Percentiles rank a stretch among this genome's conserved stretches.
Conservation (phyloP, 2,888 invertebrate species). For the Actias luna region DNA sequence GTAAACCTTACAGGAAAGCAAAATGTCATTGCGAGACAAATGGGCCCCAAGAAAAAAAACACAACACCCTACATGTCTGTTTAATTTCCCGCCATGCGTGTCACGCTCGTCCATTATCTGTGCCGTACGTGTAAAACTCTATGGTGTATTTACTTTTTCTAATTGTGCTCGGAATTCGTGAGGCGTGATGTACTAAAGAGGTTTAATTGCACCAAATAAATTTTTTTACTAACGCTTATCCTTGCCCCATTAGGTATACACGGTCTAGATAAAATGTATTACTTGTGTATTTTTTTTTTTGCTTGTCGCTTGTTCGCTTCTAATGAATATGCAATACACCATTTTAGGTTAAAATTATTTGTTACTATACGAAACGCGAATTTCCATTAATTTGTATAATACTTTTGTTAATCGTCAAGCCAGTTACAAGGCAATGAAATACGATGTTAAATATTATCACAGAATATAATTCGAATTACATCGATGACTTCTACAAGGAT, state of each 20-base stretch:
- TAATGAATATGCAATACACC: background rate
- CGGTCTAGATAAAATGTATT: background rate
- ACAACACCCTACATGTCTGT: constrained; percentile 18
- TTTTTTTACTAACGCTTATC: constrained; percentile 2
- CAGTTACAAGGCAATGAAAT: background rate
- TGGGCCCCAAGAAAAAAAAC: background rate
- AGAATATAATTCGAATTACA: too few relatives aligned
- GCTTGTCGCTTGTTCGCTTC: background rate
- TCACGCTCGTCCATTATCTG: constrained; percentile 56
- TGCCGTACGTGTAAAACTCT: constrained; percentile 44
- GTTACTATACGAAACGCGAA: background rate
- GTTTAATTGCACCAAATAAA: constrained; percentile 32
- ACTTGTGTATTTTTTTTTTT: too few relatives aligned
- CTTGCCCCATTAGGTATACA: background rate
- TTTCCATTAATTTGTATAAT: background rate
- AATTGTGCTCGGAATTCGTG: constrained; percentile 53
- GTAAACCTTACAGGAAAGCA: too few relatives aligned
- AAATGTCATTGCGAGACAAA: background rate
- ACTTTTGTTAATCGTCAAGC: background rate
- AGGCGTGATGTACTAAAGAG: constrained; percentile 44
- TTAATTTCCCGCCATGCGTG: constrained; percentile 61
- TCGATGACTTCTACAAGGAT: too few relatives aligned
- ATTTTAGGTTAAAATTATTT: background rate
- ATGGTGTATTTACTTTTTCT: constrained; percentile 59
- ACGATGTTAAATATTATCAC: too few relatives aligned